A percentile compares a stretch with the other conserved stretches of the same genome.
Conservation (phyloP, 2,113 vertebrate genomes). For the Aptenodytes patagonicus region DNA sequence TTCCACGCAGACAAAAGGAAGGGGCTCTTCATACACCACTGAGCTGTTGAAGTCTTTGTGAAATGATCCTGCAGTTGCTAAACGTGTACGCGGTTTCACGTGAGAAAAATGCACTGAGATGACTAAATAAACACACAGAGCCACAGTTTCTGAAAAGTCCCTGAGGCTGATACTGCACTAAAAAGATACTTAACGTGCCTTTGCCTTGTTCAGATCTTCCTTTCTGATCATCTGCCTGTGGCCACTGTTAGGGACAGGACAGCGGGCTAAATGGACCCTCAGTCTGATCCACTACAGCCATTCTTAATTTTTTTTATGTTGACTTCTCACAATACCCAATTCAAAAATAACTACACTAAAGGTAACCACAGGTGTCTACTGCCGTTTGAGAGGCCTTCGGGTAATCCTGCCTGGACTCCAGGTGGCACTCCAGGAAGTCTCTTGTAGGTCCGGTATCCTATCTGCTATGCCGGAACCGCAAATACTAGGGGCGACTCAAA, state of each 20-base stretch:
- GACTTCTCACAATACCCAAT: neutral
- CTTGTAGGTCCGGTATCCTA: neutral
- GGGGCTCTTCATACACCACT: neutral
- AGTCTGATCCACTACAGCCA: neutral
- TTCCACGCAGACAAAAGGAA: neutral
- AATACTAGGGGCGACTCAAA: neutral
- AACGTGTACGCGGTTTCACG: neutral
- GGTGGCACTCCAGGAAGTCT: neutral
- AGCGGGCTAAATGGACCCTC: neutral
- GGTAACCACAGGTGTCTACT: neutral
- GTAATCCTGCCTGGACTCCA: neutral
- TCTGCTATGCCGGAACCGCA: rapidly evolving
- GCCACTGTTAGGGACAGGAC: neutral
- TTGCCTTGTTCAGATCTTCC: neutral
- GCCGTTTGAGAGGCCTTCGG: neutral
- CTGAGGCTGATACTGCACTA: neutral
- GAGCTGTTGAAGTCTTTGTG: neutral
- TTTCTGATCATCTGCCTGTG: neutral
- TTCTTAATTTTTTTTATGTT: neutral
- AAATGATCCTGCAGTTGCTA: neutral
- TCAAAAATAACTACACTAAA: neutral
- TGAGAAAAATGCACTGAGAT: neutral
- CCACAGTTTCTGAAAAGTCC: neutral
- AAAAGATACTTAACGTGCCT: neutral
- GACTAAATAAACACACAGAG: neutral